Evolutionary conservation across 1,140 invertebrate genomes (phyloP).

Genomic region (Pissodes strobi): DNA sequence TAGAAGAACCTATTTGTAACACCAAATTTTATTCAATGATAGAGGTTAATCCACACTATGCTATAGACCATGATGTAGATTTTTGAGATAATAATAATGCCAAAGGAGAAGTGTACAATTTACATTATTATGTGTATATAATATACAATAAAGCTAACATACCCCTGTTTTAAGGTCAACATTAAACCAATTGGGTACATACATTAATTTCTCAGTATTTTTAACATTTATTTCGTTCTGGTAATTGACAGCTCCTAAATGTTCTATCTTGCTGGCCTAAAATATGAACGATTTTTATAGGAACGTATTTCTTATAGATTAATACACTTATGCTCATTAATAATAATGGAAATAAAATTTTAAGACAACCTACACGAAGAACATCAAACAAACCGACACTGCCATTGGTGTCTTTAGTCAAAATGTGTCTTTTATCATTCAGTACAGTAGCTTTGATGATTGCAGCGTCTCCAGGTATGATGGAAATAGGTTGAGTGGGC

Average conservation of each 20-base stretch:
- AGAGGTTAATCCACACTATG: too few species aligned
- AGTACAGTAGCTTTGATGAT: conserved; percentile 68
- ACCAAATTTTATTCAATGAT: too few species aligned
- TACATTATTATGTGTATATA: not conserved
- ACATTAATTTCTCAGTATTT: conserved; percentile 89
- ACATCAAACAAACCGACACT: conserved; percentile 98
- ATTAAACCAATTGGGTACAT: conserved; percentile 99
- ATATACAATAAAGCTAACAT: conserved; percentile 43
- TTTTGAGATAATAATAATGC: too few species aligned
- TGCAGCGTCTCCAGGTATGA: conserved; percentile 52
- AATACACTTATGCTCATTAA: too few species aligned
- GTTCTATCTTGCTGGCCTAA: conserved; percentile 85
- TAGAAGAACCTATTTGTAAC: too few species aligned
- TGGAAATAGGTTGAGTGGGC: conserved; percentile 58
- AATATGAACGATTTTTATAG: too few species aligned
- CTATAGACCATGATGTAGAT: too few species aligned
- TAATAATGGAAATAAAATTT: too few species aligned
- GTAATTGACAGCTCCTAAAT: conserved; percentile 89
- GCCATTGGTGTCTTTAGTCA: conserved; percentile 96
- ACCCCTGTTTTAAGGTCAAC: conserved; percentile 98
- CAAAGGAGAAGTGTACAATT: too few species aligned
- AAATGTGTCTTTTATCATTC: conserved; percentile 94
- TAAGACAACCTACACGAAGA: conserved; percentile 79
- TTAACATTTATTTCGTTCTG: conserved; percentile 86
- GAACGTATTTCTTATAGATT: too few species aligned